Percentiles rank a stretch among this genome's conserved stretches.
Conservation (phyloP, 1,140 invertebrate species). For the Pseudomyrmex sp. region DNA sequence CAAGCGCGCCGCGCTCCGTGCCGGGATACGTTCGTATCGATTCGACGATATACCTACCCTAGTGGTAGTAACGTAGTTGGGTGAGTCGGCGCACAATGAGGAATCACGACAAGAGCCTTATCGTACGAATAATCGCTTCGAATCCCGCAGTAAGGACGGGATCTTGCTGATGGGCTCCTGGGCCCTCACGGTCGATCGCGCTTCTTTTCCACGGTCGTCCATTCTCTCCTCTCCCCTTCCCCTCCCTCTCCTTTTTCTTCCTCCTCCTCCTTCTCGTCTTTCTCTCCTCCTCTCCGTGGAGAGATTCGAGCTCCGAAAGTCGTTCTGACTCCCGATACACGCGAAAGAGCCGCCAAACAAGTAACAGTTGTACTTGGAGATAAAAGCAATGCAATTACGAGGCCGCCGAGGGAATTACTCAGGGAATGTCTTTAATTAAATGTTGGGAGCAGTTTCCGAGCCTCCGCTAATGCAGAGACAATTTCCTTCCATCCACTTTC, state of each 20-base stretch:
- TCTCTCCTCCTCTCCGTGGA: not conserved
- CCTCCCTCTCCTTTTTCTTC: not conserved
- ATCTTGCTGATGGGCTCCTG: conserved; percentile 52
- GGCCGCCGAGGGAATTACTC: conserved; percentile 80
- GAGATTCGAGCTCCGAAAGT: conserved; percentile 43
- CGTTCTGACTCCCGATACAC: conserved; percentile 77
- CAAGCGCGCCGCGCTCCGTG: conserved; percentile 25
- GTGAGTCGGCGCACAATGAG: conserved; percentile 55
- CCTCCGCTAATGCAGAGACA: conserved; percentile 84
- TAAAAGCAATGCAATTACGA: conserved; percentile 81
- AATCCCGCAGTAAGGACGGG: conserved; percentile 52
- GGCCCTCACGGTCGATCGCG: conserved; percentile 64
- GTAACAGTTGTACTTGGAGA: conserved; percentile 82
- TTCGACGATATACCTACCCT: conserved; percentile 43
- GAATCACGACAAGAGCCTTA: conserved; percentile 66
- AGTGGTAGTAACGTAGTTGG: conserved; percentile 17
- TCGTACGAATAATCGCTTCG: conserved; percentile 46
- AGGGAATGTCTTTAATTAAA: conserved; percentile 85
- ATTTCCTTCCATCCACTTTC: conserved; percentile 84
- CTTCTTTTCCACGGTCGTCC: conserved; percentile 61
- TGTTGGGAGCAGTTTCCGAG: conserved; percentile 84
- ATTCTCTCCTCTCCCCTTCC: conserved; percentile 1
- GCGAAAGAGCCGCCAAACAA: conserved; percentile 78
- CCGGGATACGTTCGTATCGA: conserved; percentile 45
- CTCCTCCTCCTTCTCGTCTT: not conserved